Base-by-base conservation (phyloP, 2,113 vertebrate genomes). In the Athene noctua region DNA sequence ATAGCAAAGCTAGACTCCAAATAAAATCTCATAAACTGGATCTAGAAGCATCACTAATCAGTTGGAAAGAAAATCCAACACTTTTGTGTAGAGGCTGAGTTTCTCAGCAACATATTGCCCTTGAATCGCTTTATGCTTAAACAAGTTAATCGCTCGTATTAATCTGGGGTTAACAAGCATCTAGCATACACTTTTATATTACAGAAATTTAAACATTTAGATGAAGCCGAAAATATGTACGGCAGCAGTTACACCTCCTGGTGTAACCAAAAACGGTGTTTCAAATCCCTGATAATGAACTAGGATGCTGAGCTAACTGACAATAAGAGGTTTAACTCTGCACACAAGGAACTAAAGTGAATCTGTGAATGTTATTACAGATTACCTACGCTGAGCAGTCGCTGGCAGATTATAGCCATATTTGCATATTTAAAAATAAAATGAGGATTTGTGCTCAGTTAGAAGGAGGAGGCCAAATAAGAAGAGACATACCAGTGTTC, bases 281-380 rank as follows among this genome's bases (percentile, higher is more conserved):
- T 82, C 89, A 95, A 95, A 96, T 94, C 97, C 95, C 92, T 18
- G 81, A 66, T 91, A 91, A 91, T 38, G 86, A 95, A 95, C 58
- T 20, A 70, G 94, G 89, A 77, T 85, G 92, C 92, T 61, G 89
- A 92, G 74, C 92, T 91, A 94, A 95, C 80, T 72, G 93, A 94
- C 94, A 95, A 87, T 96, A 97, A 97, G 96, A 96, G 94, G 92
- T 97, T 95, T 97, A 97, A 91, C 91, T 91, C 68, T 9, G 44
- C 84, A 72, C 91, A 81, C 88, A 87, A 89, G 77, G 88, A 97
- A 95, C 94, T 65, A 49, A 94, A 94, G 94, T 91, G 92, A 95
- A 93, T 95, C 96, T 94, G 75, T 42, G 67, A 84, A 46, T 40
- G 88, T 88, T 96, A 73, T 70, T 94, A 83, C 85, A 95, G 95